Conservation (phyloP, 2,888 invertebrate genomes). For the Venusia cambrica region DNA sequence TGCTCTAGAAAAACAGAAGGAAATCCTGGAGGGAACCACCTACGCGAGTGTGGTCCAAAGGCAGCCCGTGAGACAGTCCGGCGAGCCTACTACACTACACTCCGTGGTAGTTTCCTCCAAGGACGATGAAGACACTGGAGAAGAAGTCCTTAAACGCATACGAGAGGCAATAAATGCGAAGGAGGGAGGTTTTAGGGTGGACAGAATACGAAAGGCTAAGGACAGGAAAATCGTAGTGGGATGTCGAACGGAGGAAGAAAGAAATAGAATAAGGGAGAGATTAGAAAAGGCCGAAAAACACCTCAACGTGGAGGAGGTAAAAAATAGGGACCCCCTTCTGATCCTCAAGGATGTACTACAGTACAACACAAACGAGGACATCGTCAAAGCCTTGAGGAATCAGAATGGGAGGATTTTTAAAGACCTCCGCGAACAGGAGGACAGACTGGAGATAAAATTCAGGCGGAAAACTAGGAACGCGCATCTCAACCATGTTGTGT, state of each 20-base stretch:
- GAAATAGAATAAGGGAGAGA: constrained; percentile 2
- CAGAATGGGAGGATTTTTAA: neutral
- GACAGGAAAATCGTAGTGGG: constrained; percentile 13
- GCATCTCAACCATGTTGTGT: neutral
- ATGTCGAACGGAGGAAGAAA: constrained; percentile 5
- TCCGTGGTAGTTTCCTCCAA: no score
- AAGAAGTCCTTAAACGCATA: no score
- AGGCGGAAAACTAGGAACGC: neutral
- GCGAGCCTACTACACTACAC: no score
- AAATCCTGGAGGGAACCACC: no score
- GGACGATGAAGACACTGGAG: no score
- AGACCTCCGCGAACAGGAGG: neutral
- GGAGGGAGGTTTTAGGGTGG: constrained; percentile 3
- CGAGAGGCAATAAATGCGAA: constrained; percentile 15
- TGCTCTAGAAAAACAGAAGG: no score
- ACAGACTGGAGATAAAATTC: neutral
- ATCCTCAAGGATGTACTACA: neutral
- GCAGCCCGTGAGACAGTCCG: no score
- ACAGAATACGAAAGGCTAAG: constrained; percentile 9
- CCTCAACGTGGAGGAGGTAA: no score
- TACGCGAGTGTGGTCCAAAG: no score
- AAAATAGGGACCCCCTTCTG: neutral
- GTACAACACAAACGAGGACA: no score
- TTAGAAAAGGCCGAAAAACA: neutral
- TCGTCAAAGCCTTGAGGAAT: constrained; percentile 1